Conservation (phyloP, 2,888 invertebrate genomes). For the Hirtodrosophila confusa region DNA sequence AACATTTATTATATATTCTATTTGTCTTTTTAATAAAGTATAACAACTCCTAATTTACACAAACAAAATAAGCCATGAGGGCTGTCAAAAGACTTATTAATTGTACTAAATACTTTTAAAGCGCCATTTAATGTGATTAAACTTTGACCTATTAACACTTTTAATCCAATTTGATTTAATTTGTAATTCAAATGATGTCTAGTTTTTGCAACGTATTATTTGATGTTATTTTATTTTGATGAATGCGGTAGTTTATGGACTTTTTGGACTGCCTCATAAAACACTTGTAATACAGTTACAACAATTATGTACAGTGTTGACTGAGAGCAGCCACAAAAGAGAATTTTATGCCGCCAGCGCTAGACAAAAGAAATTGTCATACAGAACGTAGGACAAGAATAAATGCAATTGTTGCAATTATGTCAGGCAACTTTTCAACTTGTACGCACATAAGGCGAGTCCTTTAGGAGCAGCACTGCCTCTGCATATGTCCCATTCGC, state of each 20-base stretch:
- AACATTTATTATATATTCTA: no score
- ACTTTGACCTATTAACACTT: no score
- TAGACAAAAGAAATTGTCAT: conserved; percentile 32
- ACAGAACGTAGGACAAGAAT: conserved; percentile 15
- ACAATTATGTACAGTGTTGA: conserved; percentile 45
- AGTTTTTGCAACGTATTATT: not conserved
- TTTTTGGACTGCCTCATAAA: conserved; percentile 5
- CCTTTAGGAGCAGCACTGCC: conserved; percentile 12
- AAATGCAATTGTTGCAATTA: conserved; percentile 74
- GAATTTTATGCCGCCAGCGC: conserved; percentile 7
- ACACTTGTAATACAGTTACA: conserved; percentile 37
- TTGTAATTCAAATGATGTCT: no score
- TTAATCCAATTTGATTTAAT: no score
- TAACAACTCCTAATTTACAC: no score
- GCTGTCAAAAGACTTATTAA: no score
- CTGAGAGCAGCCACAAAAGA: conserved; percentile 34
- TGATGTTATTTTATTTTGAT: not conserved
- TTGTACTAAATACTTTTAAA: no score
- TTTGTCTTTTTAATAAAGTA: no score
- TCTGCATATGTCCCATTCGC: conserved; percentile 34
- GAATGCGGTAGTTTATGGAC: conserved; percentile 5
- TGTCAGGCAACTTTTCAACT: conserved; percentile 55
- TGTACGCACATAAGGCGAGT: conserved; percentile 20
- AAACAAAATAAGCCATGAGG: no score
- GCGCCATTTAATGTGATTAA: no score